Conservation (phyloP, 2,113 vertebrate genomes). For the Scartelaos histophorus region DNA sequence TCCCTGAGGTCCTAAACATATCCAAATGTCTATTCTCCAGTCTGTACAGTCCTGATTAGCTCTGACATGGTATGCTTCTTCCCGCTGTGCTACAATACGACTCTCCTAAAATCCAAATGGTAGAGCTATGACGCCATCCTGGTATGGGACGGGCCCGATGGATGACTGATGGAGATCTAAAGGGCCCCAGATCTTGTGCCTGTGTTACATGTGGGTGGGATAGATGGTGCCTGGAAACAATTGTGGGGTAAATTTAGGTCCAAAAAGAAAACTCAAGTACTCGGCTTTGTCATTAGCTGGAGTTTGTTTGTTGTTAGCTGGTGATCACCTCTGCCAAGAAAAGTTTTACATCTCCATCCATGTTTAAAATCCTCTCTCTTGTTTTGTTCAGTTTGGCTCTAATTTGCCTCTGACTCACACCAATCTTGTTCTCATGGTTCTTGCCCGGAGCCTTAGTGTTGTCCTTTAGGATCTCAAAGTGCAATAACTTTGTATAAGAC, state of each 20-base stretch:
- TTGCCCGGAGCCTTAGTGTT: background rate
- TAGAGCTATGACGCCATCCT: conserved; percentile 64
- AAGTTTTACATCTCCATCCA: conserved; percentile 52
- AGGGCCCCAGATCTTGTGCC: conserved; percentile 44
- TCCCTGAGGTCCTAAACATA: conserved; percentile 30
- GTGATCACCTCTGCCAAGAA: conserved; percentile 52
- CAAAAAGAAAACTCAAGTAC: conserved; percentile 45
- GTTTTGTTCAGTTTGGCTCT: conserved; percentile 27
- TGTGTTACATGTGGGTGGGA: conserved; percentile 61
- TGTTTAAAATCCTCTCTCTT: conserved; percentile 40
- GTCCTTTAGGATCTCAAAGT: conserved; percentile 3
- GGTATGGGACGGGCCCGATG: conserved; percentile 41
- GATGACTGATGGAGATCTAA: conserved; percentile 59
- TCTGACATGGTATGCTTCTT: conserved; percentile 23
- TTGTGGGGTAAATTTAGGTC: conserved; percentile 66
- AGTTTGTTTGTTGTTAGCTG: conserved; percentile 42
- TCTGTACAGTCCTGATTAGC: conserved; percentile 48
- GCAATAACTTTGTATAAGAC: background rate
- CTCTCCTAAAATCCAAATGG: conserved; percentile 52
- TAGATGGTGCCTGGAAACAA: conserved; percentile 60
- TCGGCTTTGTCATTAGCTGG: conserved; percentile 54
- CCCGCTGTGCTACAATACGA: conserved; percentile 44
- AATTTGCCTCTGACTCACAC: conserved; percentile 12
- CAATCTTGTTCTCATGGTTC: background rate
- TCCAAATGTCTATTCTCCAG: conserved; percentile 53